Evolutionary conservation across 2,113 vertebrate genomes (phyloP), one percentile per base, ranked within the genome.

Genomic region (Oreochromis tanganicae): DNA sequence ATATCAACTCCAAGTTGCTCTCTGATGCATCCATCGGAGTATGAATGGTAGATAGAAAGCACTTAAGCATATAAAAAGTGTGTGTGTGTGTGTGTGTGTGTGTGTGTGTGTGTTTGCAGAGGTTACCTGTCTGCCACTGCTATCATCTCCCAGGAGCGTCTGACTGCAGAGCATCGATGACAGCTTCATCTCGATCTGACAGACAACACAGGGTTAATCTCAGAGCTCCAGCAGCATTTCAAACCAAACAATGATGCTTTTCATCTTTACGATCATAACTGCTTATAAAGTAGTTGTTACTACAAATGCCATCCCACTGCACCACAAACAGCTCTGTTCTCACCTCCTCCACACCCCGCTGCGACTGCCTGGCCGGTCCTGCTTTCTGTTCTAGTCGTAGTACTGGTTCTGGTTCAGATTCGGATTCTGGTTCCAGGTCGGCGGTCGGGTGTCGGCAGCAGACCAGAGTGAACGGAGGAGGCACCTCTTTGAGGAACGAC

Each of bases 401-500:
- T 13, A 50, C 71, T 75, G 73, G 83, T 85, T 52, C 92, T 3
- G 88, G 36, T 21, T 91, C 86, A 5, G 81, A 48, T 19, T 91
- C 91, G 2, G 29, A 56, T 43, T 83, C 91, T 11, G 75, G 81
- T 21, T 86, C 95, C 78, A 86, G 55, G 73, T 97, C 97, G 19
- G 86, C 78, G 50, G 95, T 95, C 1, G 97, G 95, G 2, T 95
- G 97, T 24, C 98, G 96, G 88, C 98, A 99, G 95, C 98, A 99
- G 84, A 99, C 97, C 94, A 99, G 43, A 1, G 97, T 98, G 85
- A 99, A 99, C 0, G 98, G 98, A 14, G 98, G 97, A 0, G 98
- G 98, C 21, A 98, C 98, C 36, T 98, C 98, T 87, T 98, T 98
- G 0, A 99, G 97, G 89, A 99, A 99, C 0, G 98, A 97, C 83